Evolutionary conservation across 2,797 vertebrate genomes (phyloP).

Genomic region (Percopsis omiscomaycus): DNA sequence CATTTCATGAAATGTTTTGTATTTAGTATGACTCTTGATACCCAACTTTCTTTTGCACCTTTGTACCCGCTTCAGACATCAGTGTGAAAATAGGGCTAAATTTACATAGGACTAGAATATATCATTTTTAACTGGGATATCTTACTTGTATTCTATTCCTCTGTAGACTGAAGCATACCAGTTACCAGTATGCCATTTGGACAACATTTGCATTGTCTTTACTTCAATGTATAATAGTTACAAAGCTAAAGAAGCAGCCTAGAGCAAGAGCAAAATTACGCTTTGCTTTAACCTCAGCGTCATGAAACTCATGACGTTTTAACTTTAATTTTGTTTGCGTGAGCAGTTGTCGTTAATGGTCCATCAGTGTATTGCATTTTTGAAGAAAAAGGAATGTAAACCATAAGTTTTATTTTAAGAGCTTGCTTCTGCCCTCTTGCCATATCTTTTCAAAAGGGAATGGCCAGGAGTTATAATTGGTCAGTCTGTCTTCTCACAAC

Average conservation of each 20-base stretch:
- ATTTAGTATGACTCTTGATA: constrained; percentile 34
- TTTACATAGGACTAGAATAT: constrained; percentile 41
- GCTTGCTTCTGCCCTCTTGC: constrained; percentile 53
- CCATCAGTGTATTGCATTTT: constrained; percentile 17
- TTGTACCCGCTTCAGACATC: constrained; percentile 34
- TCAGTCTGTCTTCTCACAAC: constrained; percentile 68
- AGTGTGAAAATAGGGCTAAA: constrained; percentile 48
- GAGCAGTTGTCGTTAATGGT: constrained; percentile 25
- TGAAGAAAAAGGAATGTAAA: constrained; percentile 84
- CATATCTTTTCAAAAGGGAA: constrained; percentile 56
- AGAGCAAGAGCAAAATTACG: no score
- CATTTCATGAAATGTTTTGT: constrained; percentile 33
- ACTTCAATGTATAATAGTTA: no score
- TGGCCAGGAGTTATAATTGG: constrained; percentile 65
- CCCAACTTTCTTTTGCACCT: constrained; percentile 32
- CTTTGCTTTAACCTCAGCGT: no score
- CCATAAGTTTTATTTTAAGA: constrained; percentile 58
- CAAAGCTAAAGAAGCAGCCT: no score
- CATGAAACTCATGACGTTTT: no score
- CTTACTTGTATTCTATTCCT: constrained; percentile 23
- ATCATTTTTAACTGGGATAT: constrained; percentile 43
- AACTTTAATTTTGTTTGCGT: no score
- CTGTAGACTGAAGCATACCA: constrained; percentile 32
- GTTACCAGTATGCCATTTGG: constrained; percentile 34
- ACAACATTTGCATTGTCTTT: constrained; percentile 2